Evolutionary conservation across 2,113 vertebrate genomes (phyloP).

Genomic region (Bujurquina vittata): DNA sequence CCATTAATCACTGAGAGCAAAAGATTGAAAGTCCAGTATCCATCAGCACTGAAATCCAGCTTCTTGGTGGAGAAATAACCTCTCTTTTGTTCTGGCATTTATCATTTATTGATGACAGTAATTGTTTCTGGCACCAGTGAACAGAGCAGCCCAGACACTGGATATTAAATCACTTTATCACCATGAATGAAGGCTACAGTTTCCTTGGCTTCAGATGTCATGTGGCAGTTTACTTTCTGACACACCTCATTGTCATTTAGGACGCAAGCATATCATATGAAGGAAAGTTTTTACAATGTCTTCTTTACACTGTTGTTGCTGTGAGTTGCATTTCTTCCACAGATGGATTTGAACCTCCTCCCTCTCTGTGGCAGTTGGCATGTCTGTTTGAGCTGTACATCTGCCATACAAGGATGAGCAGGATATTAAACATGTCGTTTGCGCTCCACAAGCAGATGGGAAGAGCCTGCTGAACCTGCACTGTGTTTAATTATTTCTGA

Average conservation of each 20-base stretch:
- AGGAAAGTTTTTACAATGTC: background rate
- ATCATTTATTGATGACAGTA: conserved; percentile 73
- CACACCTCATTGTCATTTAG: conserved; percentile 43
- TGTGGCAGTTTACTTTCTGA: conserved; percentile 25
- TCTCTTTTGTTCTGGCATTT: conserved; percentile 59
- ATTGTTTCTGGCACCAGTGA: conserved; percentile 70
- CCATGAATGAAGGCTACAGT: conserved; percentile 45
- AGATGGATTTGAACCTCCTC: conserved; percentile 8
- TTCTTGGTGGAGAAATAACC: conserved; percentile 51
- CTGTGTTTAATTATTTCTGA: conserved; percentile 44
- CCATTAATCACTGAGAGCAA: conserved; percentile 34
- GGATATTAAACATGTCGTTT: conserved; percentile 41
- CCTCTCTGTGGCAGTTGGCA: background rate
- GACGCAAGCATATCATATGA: background rate
- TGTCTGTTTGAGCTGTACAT: conserved; percentile 23
- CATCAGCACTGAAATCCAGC: conserved; percentile 43
- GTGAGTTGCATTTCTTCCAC: conserved; percentile 28
- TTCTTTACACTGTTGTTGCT: conserved; percentile 6
- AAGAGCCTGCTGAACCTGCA: conserved; percentile 17
- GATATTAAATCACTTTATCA: conserved; percentile 76
- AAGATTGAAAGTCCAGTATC: conserved; percentile 40
- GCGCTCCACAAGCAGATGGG: conserved; percentile 32
- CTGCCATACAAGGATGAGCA: conserved; percentile 27
- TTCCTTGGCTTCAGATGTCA: conserved; percentile 37
- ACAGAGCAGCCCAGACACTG: conserved; percentile 60